Percentiles rank a stretch among this genome's conserved stretches.
Conservation (phyloP, 2,888 invertebrate species). For the Cephonodes hylas region DNA sequence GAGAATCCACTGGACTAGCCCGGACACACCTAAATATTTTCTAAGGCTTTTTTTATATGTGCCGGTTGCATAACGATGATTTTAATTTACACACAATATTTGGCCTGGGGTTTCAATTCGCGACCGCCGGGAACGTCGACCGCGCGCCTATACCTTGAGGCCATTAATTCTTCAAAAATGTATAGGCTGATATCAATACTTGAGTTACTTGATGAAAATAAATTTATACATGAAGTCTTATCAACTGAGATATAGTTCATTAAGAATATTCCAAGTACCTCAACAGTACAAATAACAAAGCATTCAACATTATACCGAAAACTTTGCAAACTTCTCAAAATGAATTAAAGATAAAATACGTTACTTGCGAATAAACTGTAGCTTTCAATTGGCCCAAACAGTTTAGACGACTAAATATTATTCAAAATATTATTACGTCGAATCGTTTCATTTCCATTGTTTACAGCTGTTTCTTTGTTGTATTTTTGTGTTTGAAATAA, state of each 20-base stretch:
- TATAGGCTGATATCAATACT: too few relatives aligned
- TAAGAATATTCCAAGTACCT: background rate
- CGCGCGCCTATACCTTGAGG: too few relatives aligned
- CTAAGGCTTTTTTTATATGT: too few relatives aligned
- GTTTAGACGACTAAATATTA: background rate
- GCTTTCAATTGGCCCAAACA: background rate
- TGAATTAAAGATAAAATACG: constrained; percentile 10
- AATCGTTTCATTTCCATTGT: background rate
- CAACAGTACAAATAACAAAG: background rate
- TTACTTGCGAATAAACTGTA: constrained; percentile 6
- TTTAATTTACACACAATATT: too few relatives aligned
- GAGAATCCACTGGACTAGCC: too few relatives aligned
- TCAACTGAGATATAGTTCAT: background rate
- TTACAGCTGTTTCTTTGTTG: background rate
- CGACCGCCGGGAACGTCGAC: too few relatives aligned
- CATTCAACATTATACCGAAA: background rate
- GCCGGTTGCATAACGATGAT: too few relatives aligned
- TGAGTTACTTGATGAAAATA: background rate
- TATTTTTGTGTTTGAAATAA: too few relatives aligned
- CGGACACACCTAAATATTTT: too few relatives aligned
- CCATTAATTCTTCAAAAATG: too few relatives aligned
- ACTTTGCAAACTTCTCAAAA: constrained; percentile 1
- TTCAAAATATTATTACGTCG: background rate
- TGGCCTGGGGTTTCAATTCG: too few relatives aligned
- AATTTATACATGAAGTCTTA: background rate